phyloP scores from a whole-genome alignment of 2,888 invertebrate species.

The Platycnemis pennipes region DNA sequence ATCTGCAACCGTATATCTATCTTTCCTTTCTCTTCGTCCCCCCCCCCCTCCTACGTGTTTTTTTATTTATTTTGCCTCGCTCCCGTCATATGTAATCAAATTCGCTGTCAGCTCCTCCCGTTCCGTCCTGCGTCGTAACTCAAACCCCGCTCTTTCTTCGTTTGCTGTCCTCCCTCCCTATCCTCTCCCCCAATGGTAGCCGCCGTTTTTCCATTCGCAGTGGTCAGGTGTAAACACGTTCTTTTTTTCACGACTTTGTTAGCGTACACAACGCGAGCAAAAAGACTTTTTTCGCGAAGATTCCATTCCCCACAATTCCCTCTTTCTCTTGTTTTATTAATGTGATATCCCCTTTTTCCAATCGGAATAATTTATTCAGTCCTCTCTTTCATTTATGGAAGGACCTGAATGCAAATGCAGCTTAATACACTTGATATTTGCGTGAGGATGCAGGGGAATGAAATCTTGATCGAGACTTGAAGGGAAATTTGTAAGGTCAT shows the following conservation, averaged over 20 bases:
- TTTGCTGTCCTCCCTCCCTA: neutral
- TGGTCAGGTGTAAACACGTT: slow-evolving; percentile 42
- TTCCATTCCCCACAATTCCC: neutral
- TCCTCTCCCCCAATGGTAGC: neutral
- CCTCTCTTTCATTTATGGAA: neutral
- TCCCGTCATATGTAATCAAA: slow-evolving; percentile 57
- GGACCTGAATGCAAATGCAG: neutral
- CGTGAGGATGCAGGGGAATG: neutral
- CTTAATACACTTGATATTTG: neutral
- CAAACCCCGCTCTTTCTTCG: slow-evolving; percentile 14
- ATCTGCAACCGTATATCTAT: slow-evolving; percentile 47
- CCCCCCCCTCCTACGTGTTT: neutral
- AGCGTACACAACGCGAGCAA: neutral
- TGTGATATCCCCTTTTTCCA: neutral
- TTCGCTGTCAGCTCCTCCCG: slow-evolving; percentile 52
- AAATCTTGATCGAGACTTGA: neutral
- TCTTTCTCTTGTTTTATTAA: slow-evolving; percentile 32
- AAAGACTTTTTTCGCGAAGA: neutral
- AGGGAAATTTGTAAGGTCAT: too few relatives aligned
- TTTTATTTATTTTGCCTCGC: neutral
- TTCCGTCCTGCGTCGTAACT: slow-evolving; percentile 15
- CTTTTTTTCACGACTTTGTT: slow-evolving; percentile 17
- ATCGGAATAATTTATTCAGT: slow-evolving; percentile 27
- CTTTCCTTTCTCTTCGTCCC: neutral
- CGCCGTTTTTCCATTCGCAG: neutral